These are phyloP conservation scores for Meliscaeva auricollis DNA, from an alignment of 2,888 invertebrate genomes.

Conservation along the genomic window DNA sequence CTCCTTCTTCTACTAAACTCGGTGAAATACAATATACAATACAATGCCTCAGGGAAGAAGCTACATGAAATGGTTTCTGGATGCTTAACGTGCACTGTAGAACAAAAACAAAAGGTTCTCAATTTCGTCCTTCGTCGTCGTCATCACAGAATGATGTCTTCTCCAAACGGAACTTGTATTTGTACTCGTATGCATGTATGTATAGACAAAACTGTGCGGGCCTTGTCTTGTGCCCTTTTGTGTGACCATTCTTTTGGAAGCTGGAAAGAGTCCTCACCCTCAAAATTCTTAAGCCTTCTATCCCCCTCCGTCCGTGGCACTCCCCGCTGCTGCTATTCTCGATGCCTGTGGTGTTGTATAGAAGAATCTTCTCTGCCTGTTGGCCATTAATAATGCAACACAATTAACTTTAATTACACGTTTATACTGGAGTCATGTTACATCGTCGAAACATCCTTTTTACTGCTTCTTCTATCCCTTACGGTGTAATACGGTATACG, in stretches of 20 bases:
- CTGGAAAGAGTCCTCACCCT: slow-evolving; percentile 6
- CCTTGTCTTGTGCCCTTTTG: slow-evolving; percentile 47
- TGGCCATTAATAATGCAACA: slow-evolving; percentile 77
- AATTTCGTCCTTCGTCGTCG: slow-evolving; percentile 34
- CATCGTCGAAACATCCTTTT: slow-evolving; percentile 74
- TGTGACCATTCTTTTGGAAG: slow-evolving; percentile 57
- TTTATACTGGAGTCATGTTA: slow-evolving; percentile 76
- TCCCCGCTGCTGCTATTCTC: background rate
- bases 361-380: slow-evolving; percentile 39
- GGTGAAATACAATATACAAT: slow-evolving; percentile 70
- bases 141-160: slow-evolving; percentile 18
- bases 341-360: slow-evolving; percentile 45
- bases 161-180: slow-evolving; percentile 2
- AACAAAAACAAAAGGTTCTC: slow-evolving; percentile 66
- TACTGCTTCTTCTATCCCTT: slow-evolving; percentile 63
- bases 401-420: slow-evolving; percentile 77
- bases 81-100: slow-evolving; percentile 67
- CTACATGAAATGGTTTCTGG: slow-evolving; percentile 64
- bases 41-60: slow-evolving; percentile 65
- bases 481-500: slow-evolving; percentile 45
- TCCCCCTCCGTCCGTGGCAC: background rate
- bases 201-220: slow-evolving; percentile 15
- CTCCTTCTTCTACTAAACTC: background rate
- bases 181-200: background rate
- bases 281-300: slow-evolving; percentile 16